Evolutionary conservation across 2,888 invertebrate species (phyloP).

Genomic region (Sepioteuthis lessoniana): DNA sequence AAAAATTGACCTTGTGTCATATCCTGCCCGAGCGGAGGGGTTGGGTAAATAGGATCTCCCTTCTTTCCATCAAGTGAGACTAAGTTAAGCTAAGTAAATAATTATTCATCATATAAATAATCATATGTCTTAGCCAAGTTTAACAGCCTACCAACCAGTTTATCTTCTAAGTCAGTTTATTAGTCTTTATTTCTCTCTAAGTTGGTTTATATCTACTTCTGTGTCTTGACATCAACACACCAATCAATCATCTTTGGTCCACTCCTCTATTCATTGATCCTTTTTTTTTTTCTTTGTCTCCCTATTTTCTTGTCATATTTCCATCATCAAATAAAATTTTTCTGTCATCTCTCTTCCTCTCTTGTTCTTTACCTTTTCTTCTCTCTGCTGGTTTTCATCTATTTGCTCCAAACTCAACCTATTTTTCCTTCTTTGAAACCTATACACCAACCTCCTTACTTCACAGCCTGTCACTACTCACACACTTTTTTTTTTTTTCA

Average conservation of each 20-base stretch:
- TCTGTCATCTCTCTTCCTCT: neutral
- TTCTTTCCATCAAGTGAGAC: too few relatives aligned
- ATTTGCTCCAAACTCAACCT: neutral
- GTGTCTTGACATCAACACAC: neutral
- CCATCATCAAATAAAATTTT: neutral
- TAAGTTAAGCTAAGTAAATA: too few relatives aligned
- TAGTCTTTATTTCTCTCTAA: neutral
- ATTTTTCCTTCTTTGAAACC: neutral
- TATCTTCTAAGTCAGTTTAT: neutral
- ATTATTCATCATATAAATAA: too few relatives aligned
- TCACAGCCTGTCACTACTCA: neutral
- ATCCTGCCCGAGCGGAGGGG: too few relatives aligned
- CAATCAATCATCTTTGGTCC: neutral
- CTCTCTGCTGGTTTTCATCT: too few relatives aligned
- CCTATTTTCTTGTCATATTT: neutral
- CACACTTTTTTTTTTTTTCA: too few relatives aligned
- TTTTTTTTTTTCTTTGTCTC: neutral
- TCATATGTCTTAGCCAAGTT: neutral
- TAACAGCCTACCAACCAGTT: neutral
- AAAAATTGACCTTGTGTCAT: too few relatives aligned
- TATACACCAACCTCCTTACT: neutral
- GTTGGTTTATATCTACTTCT: neutral
- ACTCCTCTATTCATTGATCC: neutral
- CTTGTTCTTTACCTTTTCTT: too few relatives aligned
- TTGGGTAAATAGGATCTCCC: too few relatives aligned